Percentiles rank a stretch among this genome's conserved stretches.
Conservation (phyloP, 2,888 invertebrate genomes). For the Clepsis dumicolana region DNA sequence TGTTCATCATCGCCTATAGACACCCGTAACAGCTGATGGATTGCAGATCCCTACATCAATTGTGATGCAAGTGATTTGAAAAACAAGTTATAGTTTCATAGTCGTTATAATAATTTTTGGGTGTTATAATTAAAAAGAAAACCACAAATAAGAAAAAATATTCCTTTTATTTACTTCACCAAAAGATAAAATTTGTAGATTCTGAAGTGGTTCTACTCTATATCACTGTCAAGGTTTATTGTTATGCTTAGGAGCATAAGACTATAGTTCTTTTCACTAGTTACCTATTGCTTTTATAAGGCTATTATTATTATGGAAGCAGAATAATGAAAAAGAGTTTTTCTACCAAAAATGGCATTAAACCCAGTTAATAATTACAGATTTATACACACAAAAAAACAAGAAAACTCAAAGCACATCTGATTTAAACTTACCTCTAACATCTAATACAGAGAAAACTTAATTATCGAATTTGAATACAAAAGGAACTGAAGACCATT, state of each 20-base stretch:
- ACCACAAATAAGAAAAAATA: conserved; percentile 59
- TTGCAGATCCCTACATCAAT: too few species aligned
- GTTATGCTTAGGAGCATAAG: conserved; percentile 1
- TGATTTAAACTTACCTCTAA: conserved; percentile 13
- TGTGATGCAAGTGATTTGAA: too few species aligned
- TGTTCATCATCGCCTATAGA: too few species aligned
- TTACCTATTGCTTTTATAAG: background rate
- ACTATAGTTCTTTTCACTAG: conserved; percentile 16
- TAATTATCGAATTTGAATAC: background rate
- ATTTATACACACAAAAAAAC: conserved; percentile 4
- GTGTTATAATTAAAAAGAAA: conserved; percentile 40
- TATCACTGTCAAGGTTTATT: conserved; percentile 44
- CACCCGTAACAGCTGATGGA: too few species aligned
- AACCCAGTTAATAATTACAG: background rate
- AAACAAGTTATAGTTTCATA: background rate
- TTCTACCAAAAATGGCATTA: background rate
- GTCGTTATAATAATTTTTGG: background rate
- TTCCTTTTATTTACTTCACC: conserved; percentile 57
- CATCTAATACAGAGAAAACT: background rate
- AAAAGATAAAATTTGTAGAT: conserved; percentile 55
- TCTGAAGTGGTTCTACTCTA: conserved; percentile 46
- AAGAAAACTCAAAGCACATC: background rate
- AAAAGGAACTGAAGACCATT: conserved; percentile 39
- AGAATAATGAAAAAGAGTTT: background rate
- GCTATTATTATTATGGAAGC: background rate